phyloP scores from a whole-genome alignment of 2,113 vertebrate species.

The Rhinogobius similis region DNA sequence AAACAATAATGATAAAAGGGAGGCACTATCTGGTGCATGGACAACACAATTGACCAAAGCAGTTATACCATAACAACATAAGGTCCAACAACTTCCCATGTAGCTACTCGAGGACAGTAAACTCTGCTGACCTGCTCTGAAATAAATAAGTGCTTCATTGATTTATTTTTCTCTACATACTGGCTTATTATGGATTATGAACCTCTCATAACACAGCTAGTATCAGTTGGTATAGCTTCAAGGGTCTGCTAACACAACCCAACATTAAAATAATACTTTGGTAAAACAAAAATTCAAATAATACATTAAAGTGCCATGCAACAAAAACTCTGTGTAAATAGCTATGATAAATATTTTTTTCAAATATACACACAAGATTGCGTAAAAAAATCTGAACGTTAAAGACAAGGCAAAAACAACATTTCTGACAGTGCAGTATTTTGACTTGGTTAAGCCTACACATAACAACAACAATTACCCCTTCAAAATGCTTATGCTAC shows the following conservation, averaged over 20 bases:
- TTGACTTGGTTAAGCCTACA: conserved; percentile 28
- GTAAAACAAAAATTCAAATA: conserved; percentile 53
- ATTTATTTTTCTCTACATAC: neutral
- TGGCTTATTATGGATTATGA: conserved; percentile 4
- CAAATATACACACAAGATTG: conserved; percentile 17
- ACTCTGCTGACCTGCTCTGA: conserved; percentile 27
- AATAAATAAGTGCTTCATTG: conserved; percentile 29
- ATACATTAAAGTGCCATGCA: conserved; percentile 70
- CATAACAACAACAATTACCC: conserved; percentile 34
- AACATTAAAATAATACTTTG: conserved; percentile 58
- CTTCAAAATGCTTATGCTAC: conserved; percentile 47
- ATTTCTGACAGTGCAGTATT: conserved; percentile 33
- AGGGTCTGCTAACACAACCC: conserved; percentile 20
- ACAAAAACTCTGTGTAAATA: conserved; percentile 55
- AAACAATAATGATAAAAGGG: conserved; percentile 53
- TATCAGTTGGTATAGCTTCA: neutral
- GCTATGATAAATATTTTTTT: conserved; percentile 36
- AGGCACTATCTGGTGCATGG: conserved; percentile 71
- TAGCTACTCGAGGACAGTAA: conserved; percentile 39
- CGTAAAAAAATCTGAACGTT: conserved; percentile 14
- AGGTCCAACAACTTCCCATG: conserved; percentile 47
- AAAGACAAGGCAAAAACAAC: conserved; percentile 35
- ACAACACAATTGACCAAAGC: conserved; percentile 49
- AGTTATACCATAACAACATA: conserved; percentile 31
- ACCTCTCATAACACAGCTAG: conserved; percentile 10